A percentile compares a stretch with the other conserved stretches of the same genome.
Evolutionary conservation across 2,797 vertebrate genomes (phyloP).

Genomic region (Nannoperca australis): DNA sequence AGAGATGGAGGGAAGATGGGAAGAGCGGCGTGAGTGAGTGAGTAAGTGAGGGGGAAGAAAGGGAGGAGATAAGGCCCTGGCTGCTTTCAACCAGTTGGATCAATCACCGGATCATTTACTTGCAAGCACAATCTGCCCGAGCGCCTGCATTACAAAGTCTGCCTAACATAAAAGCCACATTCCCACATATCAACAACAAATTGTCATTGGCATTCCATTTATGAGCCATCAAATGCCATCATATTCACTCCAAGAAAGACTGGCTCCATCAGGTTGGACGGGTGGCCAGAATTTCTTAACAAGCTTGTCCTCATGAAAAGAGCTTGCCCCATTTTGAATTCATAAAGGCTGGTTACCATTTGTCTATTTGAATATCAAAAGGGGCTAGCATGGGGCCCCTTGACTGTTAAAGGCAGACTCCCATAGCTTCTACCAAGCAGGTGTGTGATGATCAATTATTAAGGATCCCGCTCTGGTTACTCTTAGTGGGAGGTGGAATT

Average conservation of each 20-base stretch:
- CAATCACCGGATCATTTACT: constrained; percentile 93
- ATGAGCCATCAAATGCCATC: constrained; percentile 95
- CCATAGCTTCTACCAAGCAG: constrained; percentile 95
- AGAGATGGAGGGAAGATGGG: constrained; percentile 60
- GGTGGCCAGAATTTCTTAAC: constrained; percentile 90
- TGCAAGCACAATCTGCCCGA: constrained; percentile 90
- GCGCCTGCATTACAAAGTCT: constrained; percentile 84
- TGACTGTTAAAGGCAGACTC: constrained; percentile 89
- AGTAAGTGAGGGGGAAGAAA: constrained; percentile 37
- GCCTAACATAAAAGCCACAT: constrained; percentile 87
- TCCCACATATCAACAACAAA: constrained; percentile 92
- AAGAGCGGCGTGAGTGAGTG: constrained; percentile 33
- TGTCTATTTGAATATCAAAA: constrained; percentile 99
- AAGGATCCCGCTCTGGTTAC: constrained; percentile 96
- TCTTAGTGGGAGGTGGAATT: constrained; percentile 89
- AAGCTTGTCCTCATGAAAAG: constrained; percentile 83
- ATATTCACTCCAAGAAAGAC: constrained; percentile 86
- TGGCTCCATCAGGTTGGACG: constrained; percentile 91
- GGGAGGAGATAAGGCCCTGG: constrained; percentile 79
- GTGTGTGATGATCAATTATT: constrained; percentile 99
- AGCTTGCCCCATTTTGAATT: constrained; percentile 88
- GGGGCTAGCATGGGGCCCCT: constrained; percentile 86
- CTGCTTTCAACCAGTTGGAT: constrained; percentile 90
- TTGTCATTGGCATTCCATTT: constrained; percentile 97
- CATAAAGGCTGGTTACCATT: constrained; percentile 89